These are phyloP conservation scores for Eupithecia subumbrata DNA, from an alignment of 2,888 invertebrate species.

Conservation along the genomic window DNA sequence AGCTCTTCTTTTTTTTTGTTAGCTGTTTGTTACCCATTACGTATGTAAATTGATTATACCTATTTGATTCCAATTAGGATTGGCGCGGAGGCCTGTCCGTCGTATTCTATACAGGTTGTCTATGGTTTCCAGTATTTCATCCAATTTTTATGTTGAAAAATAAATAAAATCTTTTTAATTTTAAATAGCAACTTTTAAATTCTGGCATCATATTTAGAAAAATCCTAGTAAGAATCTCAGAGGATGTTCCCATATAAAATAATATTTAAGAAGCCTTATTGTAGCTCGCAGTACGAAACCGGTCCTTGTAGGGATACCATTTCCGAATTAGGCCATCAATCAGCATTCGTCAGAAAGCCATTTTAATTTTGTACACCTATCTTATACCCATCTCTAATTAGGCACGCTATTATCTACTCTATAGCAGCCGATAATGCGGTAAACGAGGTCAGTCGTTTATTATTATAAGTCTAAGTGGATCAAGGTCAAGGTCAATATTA, in stretches of 20 bases:
- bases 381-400: conserved; percentile 68
- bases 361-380: conserved; percentile 12
- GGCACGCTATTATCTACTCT: conserved; percentile 58
- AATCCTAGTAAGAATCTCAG: background rate
- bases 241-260: background rate
- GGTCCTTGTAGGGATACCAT: background rate
- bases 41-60: background rate
- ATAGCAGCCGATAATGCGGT: conserved; percentile 74
- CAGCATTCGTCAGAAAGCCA: conserved; percentile 2
- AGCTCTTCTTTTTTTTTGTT: background rate
- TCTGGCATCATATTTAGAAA: background rate
- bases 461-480: conserved; percentile 80
- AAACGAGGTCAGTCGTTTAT: conserved; percentile 82
- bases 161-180: background rate
- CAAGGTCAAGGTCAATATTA: conserved; percentile 84
- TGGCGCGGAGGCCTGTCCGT: background rate
- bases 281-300: background rate
- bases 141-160: background rate
- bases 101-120: background rate
- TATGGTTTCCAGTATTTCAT: background rate
- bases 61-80: conserved; percentile 1
- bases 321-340: background rate
- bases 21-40: background rate
- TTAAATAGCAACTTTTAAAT: background rate
- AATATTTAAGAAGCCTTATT: background rate